These are phyloP conservation scores for Diabrotica virgifera DNA, from an alignment of 1,140 invertebrate genomes.

Conservation along the genomic window DNA sequence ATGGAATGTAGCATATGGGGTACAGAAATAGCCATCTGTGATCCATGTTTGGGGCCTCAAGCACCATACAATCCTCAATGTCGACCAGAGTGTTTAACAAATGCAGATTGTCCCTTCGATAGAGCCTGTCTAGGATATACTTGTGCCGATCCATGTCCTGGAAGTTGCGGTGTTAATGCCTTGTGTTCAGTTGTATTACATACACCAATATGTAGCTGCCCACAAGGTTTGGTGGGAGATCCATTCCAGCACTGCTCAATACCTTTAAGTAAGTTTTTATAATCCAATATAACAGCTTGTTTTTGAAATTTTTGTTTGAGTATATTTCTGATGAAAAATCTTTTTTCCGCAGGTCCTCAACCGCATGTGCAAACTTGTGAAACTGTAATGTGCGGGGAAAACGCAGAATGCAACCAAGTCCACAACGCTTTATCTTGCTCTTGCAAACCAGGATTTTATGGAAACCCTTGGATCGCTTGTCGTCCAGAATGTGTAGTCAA, in stretches of 20 bases:
- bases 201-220: constrained; percentile 74
- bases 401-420: constrained; percentile 66
- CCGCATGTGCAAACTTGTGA: constrained; percentile 62
- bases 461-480: constrained; percentile 72
- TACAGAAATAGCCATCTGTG: constrained; percentile 73
- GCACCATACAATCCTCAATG: constrained; percentile 66
- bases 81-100: constrained; percentile 72
- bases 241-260: constrained; percentile 73
- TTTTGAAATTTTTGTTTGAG: not conserved
- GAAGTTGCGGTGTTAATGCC: constrained; percentile 78
- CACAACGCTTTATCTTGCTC: constrained; percentile 59
- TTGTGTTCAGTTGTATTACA: constrained; percentile 73
- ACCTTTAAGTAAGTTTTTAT: constrained; percentile 48
- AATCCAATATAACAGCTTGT: not conserved
- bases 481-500: constrained; percentile 77
- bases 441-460: constrained; percentile 65
- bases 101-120: constrained; percentile 75
- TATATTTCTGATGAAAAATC: not conserved
- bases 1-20: constrained; percentile 66
- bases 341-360: constrained; percentile 41
- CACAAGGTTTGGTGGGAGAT: constrained; percentile 70
- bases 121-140: constrained; percentile 72
- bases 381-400: constrained; percentile 65
- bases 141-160: constrained; percentile 77
- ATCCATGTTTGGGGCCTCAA: constrained; percentile 67